Percentiles rank a stretch among this genome's conserved stretches.
These are phyloP conservation scores for Ciconia stormi DNA, from an alignment of 2,113 vertebrate genomes.

Conservation along the genomic window DNA sequence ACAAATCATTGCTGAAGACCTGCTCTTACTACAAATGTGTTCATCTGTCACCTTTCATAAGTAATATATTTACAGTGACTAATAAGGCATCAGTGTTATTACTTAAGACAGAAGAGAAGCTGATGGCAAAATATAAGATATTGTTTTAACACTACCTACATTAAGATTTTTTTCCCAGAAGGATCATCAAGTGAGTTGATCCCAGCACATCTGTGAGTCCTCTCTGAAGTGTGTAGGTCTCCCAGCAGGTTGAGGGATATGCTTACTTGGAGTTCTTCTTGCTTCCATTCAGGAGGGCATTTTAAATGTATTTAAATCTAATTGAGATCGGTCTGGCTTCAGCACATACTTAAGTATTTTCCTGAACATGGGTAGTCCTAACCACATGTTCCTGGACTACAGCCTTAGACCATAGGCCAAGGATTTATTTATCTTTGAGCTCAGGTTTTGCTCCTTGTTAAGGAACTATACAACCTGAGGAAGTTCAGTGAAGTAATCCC, in stretches of 20 bases:
- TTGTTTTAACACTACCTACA: not conserved
- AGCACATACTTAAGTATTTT: not conserved
- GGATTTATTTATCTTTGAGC: not conserved
- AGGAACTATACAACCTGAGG: not conserved
- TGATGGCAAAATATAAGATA: not conserved
- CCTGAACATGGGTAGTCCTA: not conserved
- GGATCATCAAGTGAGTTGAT: not conserved
- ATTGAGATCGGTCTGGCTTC: not conserved
- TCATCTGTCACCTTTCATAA: not conserved
- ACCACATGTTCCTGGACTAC: not conserved
- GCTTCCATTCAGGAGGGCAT: not conserved
- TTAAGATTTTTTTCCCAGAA: not conserved
- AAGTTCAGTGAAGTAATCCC: not conserved
- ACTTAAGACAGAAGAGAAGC: not conserved
- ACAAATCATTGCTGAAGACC: not conserved
- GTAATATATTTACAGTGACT: not conserved
- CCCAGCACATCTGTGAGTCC: not conserved
- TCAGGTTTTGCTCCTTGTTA: not conserved
- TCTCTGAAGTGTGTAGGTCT: not conserved
- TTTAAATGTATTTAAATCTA: not conserved
- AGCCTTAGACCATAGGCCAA: not conserved
- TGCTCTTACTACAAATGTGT: not conserved
- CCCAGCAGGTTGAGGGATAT: not conserved
- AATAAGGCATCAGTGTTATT: not conserved
- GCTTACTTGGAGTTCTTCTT: not conserved